These are phyloP conservation scores for Rhodophaea formosa DNA, from an alignment of 2,888 invertebrate species.

Conservation along the genomic window DNA sequence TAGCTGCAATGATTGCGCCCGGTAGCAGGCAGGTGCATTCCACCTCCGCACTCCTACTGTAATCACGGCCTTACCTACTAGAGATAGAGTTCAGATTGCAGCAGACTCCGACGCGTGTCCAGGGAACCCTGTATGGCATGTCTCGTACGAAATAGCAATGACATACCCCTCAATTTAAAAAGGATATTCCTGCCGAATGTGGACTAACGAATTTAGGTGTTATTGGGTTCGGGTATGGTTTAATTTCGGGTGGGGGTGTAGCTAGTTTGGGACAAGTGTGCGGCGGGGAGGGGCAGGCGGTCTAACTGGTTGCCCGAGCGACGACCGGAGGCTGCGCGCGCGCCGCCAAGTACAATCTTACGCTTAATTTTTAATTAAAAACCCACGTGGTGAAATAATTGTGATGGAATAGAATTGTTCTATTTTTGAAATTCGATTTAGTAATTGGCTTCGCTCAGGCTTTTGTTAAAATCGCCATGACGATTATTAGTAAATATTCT, in stretches of 20 bases:
- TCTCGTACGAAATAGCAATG: conserved; percentile 68
- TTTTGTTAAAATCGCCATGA: conserved; percentile 1
- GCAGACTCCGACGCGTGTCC: conserved; percentile 61
- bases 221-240: conserved; percentile 34
- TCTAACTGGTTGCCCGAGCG: conserved; percentile 78
- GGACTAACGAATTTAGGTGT: conserved; percentile 30
- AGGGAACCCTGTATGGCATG: conserved; percentile 71
- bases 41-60: conserved; percentile 26
- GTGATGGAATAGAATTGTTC: background rate
- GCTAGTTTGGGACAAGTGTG: conserved; percentile 61
- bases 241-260: conserved; percentile 35
- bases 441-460: conserved; percentile 3
- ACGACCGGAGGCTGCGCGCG: conserved; percentile 78
- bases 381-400: conserved; percentile 13
- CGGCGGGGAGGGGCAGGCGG: conserved; percentile 64
- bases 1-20: conserved; percentile 51
- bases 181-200: conserved; percentile 34
- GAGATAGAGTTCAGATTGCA: conserved; percentile 51
- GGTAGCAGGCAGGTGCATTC: conserved; percentile 70
- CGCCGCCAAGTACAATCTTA: conserved; percentile 60
- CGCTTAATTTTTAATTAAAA: conserved; percentile 53
- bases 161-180: conserved; percentile 35
- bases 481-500: too few species aligned
- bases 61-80: conserved; percentile 46
- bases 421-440: conserved; percentile 8